Percentiles rank a stretch among this genome's conserved stretches.
Evolutionary conservation across 92 coral and sea anemone genomes (phyloP).

Genomic region (Galaxea fascicularis): DNA sequence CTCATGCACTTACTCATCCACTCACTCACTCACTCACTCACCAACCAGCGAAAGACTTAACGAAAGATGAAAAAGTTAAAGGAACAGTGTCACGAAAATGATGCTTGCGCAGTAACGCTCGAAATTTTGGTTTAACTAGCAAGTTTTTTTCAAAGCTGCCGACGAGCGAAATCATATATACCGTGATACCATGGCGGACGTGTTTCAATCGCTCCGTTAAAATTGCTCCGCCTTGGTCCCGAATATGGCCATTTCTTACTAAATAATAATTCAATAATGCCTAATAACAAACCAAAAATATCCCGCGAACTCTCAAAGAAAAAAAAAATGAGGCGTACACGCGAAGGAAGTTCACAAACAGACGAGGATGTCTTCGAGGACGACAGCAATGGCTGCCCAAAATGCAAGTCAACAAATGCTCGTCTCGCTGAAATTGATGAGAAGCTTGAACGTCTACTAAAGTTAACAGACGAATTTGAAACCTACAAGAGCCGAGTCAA

Average conservation of each 20-base stretch:
- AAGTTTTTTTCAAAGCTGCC: too few relatives aligned
- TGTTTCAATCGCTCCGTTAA: background rate
- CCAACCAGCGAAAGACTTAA: too few relatives aligned
- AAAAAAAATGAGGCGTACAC: background rate
- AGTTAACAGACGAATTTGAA: too few relatives aligned
- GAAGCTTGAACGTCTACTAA: too few relatives aligned
- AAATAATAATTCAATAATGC: background rate
- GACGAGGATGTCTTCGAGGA: background rate
- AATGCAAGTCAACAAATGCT: slow-evolving; percentile 4
- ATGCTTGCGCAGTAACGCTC: slow-evolving; percentile 18
- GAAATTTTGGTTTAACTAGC: background rate
- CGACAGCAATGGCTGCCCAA: slow-evolving; percentile 2
- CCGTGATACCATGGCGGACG: background rate
- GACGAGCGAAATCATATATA: background rate
- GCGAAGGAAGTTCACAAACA: slow-evolving; percentile 1
- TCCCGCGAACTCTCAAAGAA: background rate
- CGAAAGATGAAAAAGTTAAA: too few relatives aligned
- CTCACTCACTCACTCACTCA: too few relatives aligned
- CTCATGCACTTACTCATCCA: too few relatives aligned
- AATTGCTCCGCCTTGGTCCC: slow-evolving; percentile 12
- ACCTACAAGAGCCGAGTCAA: too few relatives aligned
- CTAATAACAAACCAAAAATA: background rate
- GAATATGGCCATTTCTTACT: background rate
- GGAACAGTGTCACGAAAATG: slow-evolving; percentile 11
- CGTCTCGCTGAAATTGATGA: background rate